Evolutionary conservation across 2,113 vertebrate genomes (phyloP).

Genomic region (Hepsetus odoe): DNA sequence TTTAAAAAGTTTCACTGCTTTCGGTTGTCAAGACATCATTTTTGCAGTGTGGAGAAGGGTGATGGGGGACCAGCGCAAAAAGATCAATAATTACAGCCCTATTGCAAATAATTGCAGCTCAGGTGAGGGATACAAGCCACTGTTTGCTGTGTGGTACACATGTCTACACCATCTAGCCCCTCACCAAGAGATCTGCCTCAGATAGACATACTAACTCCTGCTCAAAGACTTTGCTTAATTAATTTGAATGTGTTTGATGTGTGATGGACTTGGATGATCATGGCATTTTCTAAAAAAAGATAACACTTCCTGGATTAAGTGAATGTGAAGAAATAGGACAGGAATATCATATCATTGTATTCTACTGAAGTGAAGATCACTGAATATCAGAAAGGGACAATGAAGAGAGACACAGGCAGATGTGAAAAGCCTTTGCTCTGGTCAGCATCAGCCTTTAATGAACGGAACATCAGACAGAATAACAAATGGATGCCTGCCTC

Average conservation of each 20-base stretch:
- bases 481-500: neutral
- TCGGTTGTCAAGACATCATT: too few species aligned
- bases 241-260: slow-evolving; percentile 10
- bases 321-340: neutral
- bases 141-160: too few species aligned
- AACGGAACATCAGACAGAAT: slow-evolving; percentile 21
- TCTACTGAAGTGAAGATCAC: neutral
- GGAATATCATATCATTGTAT: slow-evolving; percentile 1
- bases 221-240: neutral
- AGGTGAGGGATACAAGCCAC: too few species aligned
- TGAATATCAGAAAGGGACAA: neutral
- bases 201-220: too few species aligned
- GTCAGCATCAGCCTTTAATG: slow-evolving; percentile 11
- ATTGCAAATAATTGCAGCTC: too few species aligned
- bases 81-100: too few species aligned
- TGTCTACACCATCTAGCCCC: too few species aligned
- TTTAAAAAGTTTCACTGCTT: too few species aligned
- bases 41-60: too few species aligned
- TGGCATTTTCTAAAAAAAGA: neutral
- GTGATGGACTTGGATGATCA: neutral
- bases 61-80: too few species aligned
- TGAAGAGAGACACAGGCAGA: neutral
- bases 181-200: too few species aligned
- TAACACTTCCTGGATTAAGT: neutral
- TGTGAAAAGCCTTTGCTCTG: neutral